Evolutionary conservation across 2,888 invertebrate species (phyloP), one percentile per base, ranked within the genome.

Genomic region (Uloborus plumipes): DNA sequence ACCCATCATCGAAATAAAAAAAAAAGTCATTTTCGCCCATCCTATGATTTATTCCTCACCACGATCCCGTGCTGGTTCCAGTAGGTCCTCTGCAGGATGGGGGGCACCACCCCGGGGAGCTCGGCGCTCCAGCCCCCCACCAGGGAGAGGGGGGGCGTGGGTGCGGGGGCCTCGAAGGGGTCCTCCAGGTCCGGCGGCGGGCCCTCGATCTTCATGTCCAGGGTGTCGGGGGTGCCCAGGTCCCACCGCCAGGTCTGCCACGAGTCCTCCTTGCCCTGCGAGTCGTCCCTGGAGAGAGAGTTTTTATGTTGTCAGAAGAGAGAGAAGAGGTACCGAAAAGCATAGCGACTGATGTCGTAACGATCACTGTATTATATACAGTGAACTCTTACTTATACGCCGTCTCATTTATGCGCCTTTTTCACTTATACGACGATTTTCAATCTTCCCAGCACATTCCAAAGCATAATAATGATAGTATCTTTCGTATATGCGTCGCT

Each of bases 261-360:
- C 2, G 85, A 85, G 22, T 85, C 93, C 6, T 39, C 39, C 87
- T 94, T 95, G 84, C 93, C 94, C 89, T 95, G 94, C 73, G 95
- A 93, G 88, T 96, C 96, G 90, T 95, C 95, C 71, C 95, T 95
- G 89, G 49, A 73, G 59, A 18, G 58, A 50, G 20, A 66, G 6
- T 51, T 14, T 50, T 51, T 15, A 26, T 4, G 26, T 31, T 16
- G 16, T 2, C 47, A 18, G 0, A 9, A 11, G 47, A 79, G 18
- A 20, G n/a, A 73, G 61, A 39, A n/a, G n/a, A n/a, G n/a, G n/a
- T n/a, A n/a, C n/a, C n/a, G n/a, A n/a, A n/a, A n/a, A n/a, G n/a
- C n/a, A n/a, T n/a, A n/a, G n/a, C n/a, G n/a, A n/a, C n/a, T n/a
- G n/a, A n/a, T n/a, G n/a, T n/a, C n/a, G n/a, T n/a, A n/a, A n/a